These are phyloP conservation scores for Drosophila testacea DNA, from an alignment of 2,888 invertebrate species.

Conservation along the genomic window DNA sequence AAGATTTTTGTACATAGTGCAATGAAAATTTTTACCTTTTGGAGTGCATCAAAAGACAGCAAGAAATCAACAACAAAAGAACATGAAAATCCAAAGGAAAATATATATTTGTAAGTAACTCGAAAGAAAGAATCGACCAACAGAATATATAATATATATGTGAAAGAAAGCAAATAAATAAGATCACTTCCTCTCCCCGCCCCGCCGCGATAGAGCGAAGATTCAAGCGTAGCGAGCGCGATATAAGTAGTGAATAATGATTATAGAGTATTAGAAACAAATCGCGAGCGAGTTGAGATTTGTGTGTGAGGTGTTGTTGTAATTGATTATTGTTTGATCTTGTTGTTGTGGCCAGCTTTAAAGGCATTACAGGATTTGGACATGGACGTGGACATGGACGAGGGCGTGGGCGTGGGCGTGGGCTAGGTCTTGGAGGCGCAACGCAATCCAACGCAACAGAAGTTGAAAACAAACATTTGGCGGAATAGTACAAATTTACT, in stretches of 20 bases:
- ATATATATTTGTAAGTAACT: constrained; percentile 10
- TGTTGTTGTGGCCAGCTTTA: constrained; percentile 48
- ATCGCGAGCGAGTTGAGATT: constrained; percentile 28
- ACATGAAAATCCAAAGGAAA: constrained; percentile 26
- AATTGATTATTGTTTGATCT: constrained; percentile 24
- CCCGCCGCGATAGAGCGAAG: constrained; percentile 25
- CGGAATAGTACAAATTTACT: constrained; percentile 29
- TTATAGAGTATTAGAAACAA: constrained; percentile 12
- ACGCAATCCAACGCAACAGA: constrained; percentile 42
- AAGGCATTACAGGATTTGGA: constrained; percentile 36
- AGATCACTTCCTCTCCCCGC: constrained; percentile 36
- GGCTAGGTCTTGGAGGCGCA: constrained; percentile 40
- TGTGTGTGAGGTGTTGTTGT: constrained; percentile 24
- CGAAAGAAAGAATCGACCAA: constrained; percentile 24
- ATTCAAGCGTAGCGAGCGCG: constrained; percentile 64
- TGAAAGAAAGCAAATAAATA: constrained; percentile 40
- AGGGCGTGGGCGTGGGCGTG: constrained; percentile 16
- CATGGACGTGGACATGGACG: constrained; percentile 27
- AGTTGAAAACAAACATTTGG: constrained; percentile 44
- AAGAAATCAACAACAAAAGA: constrained; percentile 53
- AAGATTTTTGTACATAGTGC: constrained; percentile 67
- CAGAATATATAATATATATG: constrained; percentile 15
- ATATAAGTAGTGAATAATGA: constrained; percentile 51
- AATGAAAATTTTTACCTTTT: constrained; percentile 64
- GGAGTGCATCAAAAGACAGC: constrained; percentile 72